These are phyloP conservation scores for Hirtodrosophila trivittata DNA, from an alignment of 2,888 invertebrate genomes.

Conservation along the genomic window DNA sequence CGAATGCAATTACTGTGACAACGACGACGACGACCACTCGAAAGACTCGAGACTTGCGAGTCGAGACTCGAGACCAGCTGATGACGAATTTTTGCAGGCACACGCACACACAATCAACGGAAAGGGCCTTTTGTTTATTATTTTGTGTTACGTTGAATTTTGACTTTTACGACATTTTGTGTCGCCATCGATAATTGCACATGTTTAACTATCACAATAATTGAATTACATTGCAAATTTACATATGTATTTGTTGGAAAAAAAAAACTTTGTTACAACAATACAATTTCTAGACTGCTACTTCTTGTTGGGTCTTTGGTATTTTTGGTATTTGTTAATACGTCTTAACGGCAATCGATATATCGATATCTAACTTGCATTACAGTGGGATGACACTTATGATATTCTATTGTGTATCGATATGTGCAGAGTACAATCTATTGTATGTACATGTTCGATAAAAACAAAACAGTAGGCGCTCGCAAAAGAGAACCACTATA, in stretches of 20 bases:
- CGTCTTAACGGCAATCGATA: constrained; percentile 28
- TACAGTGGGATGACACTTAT: constrained; percentile 30
- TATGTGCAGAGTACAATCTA: too few relatives aligned
- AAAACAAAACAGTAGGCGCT: too few relatives aligned
- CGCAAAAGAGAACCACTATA: too few relatives aligned
- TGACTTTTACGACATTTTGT: constrained; percentile 25
- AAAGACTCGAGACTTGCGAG: constrained; percentile 26
- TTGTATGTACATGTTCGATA: too few relatives aligned
- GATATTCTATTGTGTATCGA: too few relatives aligned
- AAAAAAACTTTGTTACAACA: constrained; percentile 32
- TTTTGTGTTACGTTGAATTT: constrained; percentile 15
- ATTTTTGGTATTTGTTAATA: constrained; percentile 31
- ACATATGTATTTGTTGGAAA: constrained; percentile 13
- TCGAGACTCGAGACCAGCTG: constrained; percentile 59
- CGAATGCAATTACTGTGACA: constrained; percentile 50
- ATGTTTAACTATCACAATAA: constrained; percentile 19
- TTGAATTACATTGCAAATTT: constrained; percentile 54
- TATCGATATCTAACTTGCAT: constrained; percentile 10
- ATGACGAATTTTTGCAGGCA: constrained; percentile 68
- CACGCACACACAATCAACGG: constrained; percentile 3
- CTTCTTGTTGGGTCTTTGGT: constrained; percentile 22
- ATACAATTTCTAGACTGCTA: constrained; percentile 32
- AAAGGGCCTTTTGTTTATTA: constrained; percentile 29
- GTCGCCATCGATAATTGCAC: constrained; percentile 41
- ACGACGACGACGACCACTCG: constrained; percentile 18